Evolutionary conservation across 2,113 vertebrate species (phyloP), one percentile per base, ranked within the genome.

Genomic region (Zapornia atra): DNA sequence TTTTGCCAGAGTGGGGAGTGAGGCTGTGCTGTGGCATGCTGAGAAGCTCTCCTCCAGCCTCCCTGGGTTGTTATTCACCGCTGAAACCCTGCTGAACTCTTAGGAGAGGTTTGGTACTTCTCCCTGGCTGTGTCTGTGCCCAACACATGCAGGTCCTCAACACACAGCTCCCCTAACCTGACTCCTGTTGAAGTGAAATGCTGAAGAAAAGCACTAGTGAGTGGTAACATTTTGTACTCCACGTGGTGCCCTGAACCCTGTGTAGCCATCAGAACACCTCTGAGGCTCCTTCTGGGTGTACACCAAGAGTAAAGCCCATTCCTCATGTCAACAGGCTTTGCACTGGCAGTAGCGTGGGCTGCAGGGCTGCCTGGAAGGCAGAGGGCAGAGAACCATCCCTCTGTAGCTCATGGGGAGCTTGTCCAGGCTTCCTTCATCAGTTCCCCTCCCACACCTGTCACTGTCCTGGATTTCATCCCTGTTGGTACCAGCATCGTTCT

Each of bases 391-490:
- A 80, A 34, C n/a, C 57, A 75, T 51, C 59, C 50, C 60, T 33
- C 42, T 77, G 31, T 71, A 59, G 6, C 48, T 46, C 50, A 2
- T 46, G 22, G 17, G 22, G 73, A 82, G 59, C 71, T 94, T 69
- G 10, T 34, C 36, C 54, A 73, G 61, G 64, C 79, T 31, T 81
- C 69, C 33, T n/a, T 61, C 2, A 5, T 82, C 73, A 60, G 17
- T 53, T 86, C 19, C 19, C n/a, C 73, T 82, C 77, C 69, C 61
- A 76, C 5, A 11, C 60, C 66, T 50, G n/a, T 69, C n/a, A 2
- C 34, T 59, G 77, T 51, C 86, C 83, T 86, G 91, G 88, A 65
- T 94, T 86, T 85, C 72, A n/a, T 82, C 78, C 80, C 44, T 42
- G 28, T 59, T 4, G 10, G 51, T 88, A 68, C 85, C 88, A 90